Base-by-base conservation (phyloP, 2,797 vertebrate species). In the Megaceryle alcyon region DNA sequence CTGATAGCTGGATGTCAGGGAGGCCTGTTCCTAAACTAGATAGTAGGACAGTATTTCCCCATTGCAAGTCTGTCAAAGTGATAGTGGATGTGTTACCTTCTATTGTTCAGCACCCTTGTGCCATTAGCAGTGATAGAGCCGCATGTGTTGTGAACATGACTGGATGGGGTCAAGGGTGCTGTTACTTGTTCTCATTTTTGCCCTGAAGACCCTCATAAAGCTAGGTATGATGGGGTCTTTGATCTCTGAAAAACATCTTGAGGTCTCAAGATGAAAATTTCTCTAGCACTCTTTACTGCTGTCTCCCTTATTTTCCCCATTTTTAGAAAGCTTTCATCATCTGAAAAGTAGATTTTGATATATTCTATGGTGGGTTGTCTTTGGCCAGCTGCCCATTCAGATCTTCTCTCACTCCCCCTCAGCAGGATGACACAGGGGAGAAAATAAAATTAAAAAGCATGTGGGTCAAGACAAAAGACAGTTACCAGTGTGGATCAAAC, bases 61-160 rank as follows among this genome's bases (percentile, higher is more conserved):
- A 7, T 28, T 48, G 41, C 37, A 54, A 25, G 41, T 37, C 49
- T 60, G 31, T 78, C 43, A 16, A 16, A 37, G 31, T 35, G 26
- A 69, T 71, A 7, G 17, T 22, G 37, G 4, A 19, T 37, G 17
- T 16, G 31, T n/a, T 51, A 33, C 44, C 2, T 56, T 49, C 8
- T 14, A 4, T 20, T 33, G 22, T 39, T 84, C 37, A 9, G 7
- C 13, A 3, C 25, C 35, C 25, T 73, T 1, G 0, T 21, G 26
- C n/a, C n/a, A 7, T 21, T 23, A 63, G 57, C 21, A 49, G 43
- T 5, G 39, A 16, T 3, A 49, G 15, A 57, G 10, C 21, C 1
- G 1, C 1, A 0, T 25, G 7, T 16, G 11, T 56, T 71, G 44
- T 2, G 2, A 63, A 44, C 39, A 0, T 21, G 49, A 15, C 37